A percentile compares a stretch with the other conserved stretches of the same genome.
These are phyloP conservation scores for Caenorhabditis tropicalis DNA, from an alignment of 1,140 invertebrate species.

Conservation along the genomic window DNA sequence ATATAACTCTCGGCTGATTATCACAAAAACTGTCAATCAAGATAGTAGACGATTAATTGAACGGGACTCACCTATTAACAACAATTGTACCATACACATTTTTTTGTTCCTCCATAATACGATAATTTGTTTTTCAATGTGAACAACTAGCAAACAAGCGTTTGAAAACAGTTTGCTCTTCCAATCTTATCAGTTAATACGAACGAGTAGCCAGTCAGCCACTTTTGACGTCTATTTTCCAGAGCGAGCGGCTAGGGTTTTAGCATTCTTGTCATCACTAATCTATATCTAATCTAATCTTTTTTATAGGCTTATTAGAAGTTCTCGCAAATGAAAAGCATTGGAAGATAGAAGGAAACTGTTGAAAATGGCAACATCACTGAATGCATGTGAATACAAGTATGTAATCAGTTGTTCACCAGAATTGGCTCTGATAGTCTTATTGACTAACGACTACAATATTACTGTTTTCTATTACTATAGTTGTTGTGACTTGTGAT, in stretches of 20 bases:
- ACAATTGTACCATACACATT: neutral
- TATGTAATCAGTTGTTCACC: neutral
- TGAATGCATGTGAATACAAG: neutral
- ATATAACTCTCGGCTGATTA: neutral
- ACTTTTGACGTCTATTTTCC: neutral
- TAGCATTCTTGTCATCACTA: neutral
- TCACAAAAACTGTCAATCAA: neutral
- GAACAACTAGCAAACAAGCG: neutral
- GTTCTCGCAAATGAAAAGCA: neutral
- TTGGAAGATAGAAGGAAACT: neutral
- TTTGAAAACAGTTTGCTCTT: neutral
- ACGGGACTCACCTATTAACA: neutral
- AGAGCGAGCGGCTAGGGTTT: neutral
- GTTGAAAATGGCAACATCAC: neutral
- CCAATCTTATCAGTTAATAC: conserved; percentile 2
- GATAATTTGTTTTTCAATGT: neutral
- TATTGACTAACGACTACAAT: conserved; percentile 1
- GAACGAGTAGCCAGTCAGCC: conserved; percentile 7
- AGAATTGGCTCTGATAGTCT: neutral
- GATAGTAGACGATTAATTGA: neutral
- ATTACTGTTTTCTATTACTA: neutral
- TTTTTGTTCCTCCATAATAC: neutral
- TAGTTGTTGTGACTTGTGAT: neutral
- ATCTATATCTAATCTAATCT: conserved; percentile 1
- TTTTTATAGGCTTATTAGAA: neutral